A percentile compares a stretch with the other conserved stretches of the same genome.
Evolutionary conservation across 2,888 invertebrate species (phyloP).

Genomic region (Blastobasis adustella): DNA sequence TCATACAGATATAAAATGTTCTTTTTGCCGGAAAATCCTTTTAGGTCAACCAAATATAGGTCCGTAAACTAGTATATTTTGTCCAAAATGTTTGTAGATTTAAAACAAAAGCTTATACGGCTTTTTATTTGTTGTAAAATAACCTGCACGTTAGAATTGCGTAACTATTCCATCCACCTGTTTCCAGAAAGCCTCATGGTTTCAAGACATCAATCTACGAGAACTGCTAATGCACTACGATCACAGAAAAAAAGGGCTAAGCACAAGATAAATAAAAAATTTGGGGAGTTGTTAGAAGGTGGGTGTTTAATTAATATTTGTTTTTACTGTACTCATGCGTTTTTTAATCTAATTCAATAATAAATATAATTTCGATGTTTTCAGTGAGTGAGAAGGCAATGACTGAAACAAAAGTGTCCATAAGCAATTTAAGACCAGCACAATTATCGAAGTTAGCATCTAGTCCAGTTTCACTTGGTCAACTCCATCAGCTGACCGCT

Average conservation of each 20-base stretch:
- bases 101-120: too few relatives aligned
- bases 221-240: slow-evolving; percentile 48
- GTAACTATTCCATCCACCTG: slow-evolving; percentile 41
- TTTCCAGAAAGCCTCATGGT: slow-evolving; percentile 46
- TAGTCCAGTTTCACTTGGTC: slow-evolving; percentile 71
- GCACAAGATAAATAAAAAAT: slow-evolving; percentile 70
- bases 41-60: slow-evolving; percentile 46
- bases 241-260: slow-evolving; percentile 58
- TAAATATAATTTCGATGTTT: slow-evolving; percentile 19
- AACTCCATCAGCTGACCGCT: slow-evolving; percentile 73
- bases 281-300: slow-evolving; percentile 82
- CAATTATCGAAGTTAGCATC: slow-evolving; percentile 79
- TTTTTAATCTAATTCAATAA: not conserved
- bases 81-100: not conserved
- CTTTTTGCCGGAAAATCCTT: slow-evolving; percentile 57
- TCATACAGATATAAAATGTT: slow-evolving; percentile 55
- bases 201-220: slow-evolving; percentile 58
- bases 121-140: slow-evolving; percentile 14
- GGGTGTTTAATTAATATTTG: slow-evolving; percentile 17
- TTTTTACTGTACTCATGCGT: not conserved
- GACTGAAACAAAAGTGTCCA: slow-evolving; percentile 79
- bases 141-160: slow-evolving; percentile 44
- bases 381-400: slow-evolving; percentile 78
- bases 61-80: slow-evolving; percentile 15
- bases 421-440: slow-evolving; percentile 79